Percentiles rank a stretch among this genome's conserved stretches.
phyloP scores from a whole-genome alignment of 2,113 vertebrate species.

The Pycnonotus jocosus region DNA sequence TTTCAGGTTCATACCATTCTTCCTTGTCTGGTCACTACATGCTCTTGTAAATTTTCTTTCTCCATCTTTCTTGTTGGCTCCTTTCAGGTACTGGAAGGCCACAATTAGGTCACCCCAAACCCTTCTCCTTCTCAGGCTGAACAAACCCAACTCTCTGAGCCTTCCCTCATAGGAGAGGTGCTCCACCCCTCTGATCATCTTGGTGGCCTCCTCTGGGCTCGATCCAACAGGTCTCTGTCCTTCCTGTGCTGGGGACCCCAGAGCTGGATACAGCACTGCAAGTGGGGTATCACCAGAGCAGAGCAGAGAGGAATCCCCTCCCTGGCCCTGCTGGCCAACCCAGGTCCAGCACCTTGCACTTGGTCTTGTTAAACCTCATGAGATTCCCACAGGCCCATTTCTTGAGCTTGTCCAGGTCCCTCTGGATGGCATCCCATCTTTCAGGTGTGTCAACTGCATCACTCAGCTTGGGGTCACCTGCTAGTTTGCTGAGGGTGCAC shows the following conservation, averaged over 20 bases:
- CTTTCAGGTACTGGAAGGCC: not conserved
- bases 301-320: not conserved
- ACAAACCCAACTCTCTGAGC: not conserved
- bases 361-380: not conserved
- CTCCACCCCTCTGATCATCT: not conserved
- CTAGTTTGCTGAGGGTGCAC: not conserved
- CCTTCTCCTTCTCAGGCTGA: not conserved
- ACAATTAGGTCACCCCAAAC: not conserved
- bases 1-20: not conserved
- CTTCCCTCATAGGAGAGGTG: not conserved
- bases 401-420: not conserved
- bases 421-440: fast-evolving
- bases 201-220: not conserved
- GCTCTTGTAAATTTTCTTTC: not conserved
- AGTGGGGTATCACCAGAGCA: not conserved
- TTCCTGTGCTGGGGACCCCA: not conserved
- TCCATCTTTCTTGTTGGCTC: not conserved
- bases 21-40: not conserved
- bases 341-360: not conserved
- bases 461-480: not conserved
- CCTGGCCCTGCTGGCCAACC: not conserved
- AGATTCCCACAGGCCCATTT: not conserved
- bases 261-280: not conserved
- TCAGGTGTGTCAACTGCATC: not conserved
- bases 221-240: fast-evolving